Evolutionary conservation across 2,888 invertebrate species (phyloP).

Genomic region (Amblyjoppa proteus): DNA sequence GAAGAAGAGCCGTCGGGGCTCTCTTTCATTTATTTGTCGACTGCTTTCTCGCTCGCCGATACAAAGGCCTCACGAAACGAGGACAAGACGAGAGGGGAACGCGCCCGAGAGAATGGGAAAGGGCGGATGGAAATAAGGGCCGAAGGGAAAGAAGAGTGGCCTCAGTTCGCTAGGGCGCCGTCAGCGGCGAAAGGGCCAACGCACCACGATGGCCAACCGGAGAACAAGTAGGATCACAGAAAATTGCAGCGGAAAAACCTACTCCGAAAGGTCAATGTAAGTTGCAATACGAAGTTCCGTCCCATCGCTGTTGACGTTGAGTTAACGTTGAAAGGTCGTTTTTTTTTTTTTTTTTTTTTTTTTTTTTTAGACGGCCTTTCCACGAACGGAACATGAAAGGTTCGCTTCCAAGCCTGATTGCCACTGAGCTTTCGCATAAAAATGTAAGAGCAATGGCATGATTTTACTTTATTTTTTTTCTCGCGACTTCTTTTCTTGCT

Average conservation of each 20-base stretch:
- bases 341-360: neutral
- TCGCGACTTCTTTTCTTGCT: too few species aligned
- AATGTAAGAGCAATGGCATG: too few species aligned
- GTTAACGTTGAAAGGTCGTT: neutral
- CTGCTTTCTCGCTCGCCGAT: neutral
- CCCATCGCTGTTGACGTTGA: too few species aligned
- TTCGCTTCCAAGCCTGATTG: too few species aligned
- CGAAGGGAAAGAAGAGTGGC: neutral
- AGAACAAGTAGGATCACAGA: neutral
- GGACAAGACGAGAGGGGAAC: neutral
- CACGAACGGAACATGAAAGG: too few species aligned
- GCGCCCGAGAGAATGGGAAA: neutral
- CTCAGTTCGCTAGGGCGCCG: neutral
- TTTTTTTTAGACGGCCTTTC: neutral
- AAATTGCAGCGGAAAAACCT: neutral
- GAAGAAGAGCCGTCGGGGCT: constrained; percentile 8
- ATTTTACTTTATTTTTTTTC: too few species aligned
- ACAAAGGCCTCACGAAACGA: neutral
- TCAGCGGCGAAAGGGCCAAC: neutral
- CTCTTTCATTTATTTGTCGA: constrained; percentile 27
- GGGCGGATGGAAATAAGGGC: neutral
- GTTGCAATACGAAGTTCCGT: too few species aligned
- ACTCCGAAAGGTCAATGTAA: too few species aligned
- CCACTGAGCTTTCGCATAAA: too few species aligned
- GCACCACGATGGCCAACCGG: neutral